A percentile compares a stretch with the other conserved stretches of the same genome.
Evolutionary conservation across 1,140 invertebrate genomes (phyloP).

Genomic region (Heliconius melpomene): DNA sequence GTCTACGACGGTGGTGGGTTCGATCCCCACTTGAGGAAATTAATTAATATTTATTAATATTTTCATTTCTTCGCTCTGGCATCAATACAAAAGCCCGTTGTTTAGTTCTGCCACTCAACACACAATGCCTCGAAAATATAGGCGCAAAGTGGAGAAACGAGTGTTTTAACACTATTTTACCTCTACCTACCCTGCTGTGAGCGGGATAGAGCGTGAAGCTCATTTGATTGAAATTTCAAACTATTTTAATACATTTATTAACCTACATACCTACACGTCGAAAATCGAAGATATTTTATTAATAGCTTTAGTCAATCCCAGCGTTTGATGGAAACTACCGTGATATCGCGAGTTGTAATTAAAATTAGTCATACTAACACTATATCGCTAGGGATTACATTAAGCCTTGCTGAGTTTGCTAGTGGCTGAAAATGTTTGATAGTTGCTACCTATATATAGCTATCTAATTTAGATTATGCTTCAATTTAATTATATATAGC

Average conservation of each 20-base stretch:
- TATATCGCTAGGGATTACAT: neutral
- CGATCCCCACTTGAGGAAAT: too few relatives aligned
- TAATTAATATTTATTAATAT: too few relatives aligned
- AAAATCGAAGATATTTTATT: slow-evolving; percentile 2
- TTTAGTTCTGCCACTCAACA: too few relatives aligned
- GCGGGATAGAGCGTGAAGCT: too few relatives aligned
- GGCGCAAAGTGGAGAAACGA: neutral
- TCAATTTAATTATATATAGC: neutral
- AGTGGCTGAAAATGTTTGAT: slow-evolving; percentile 1
- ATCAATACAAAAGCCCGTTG: too few relatives aligned
- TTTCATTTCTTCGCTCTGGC: too few relatives aligned
- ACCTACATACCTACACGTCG: neutral
- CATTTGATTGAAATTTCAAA: too few relatives aligned
- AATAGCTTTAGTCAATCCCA: neutral
- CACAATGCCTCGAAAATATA: neutral
- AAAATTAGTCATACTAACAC: slow-evolving; percentile 1
- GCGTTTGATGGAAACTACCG: neutral
- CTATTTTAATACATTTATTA: neutral
- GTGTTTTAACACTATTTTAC: too few relatives aligned
- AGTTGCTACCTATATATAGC: neutral
- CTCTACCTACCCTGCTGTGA: too few relatives aligned
- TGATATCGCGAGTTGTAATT: slow-evolving; percentile 8
- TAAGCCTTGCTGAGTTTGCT: neutral
- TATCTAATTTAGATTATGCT: neutral
- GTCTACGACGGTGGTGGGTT: too few relatives aligned